Evolutionary conservation across 2,113 vertebrate genomes (phyloP), one percentile per base, ranked within the genome.

Genomic region (Xenopus tropicalis): DNA sequence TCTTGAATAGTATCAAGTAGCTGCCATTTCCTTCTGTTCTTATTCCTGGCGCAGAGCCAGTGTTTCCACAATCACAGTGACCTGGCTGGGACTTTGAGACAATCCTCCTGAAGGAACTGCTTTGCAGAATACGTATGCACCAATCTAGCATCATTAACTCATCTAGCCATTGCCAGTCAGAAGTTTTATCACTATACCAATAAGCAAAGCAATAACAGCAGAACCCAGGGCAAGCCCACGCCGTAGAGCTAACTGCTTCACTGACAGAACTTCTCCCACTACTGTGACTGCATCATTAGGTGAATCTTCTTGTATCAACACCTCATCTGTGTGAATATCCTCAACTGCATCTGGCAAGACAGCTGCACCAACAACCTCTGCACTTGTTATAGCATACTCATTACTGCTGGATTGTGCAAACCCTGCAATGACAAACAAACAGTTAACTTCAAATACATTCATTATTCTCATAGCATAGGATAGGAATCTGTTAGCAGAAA

Each of bases 181-280:
- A 68, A 61, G 7, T 62, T 54, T 62, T 42, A 76, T 8, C 20
- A 68, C 7, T 16, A 79, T 16, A n/a, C 78, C 78, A 42, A 56
- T 51, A 14, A 67, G 10, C 3, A 79, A 58, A 6, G 66, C 25
- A 17, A 58, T n/a, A 46, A 62, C 14, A 12, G 63, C 69, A 19
- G 42, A 19, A 48, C 46, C 51, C 14, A 76, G 9, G 8, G 51
- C 48, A 1, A 71, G 21, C 9, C 78, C 72, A 4, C 72, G 68
- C 11, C 72, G 19, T 6, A 79, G 4, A n/a, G 76, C 54, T 3
- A 79, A 62, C 16, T 79, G 72, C 48, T 72, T 79, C 12, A 24
- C n/a, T 11, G 78, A 68, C 12, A 79, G 54, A 6, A 58, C 17
- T 16, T 63, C 44, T 6, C n/a, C 24, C 17, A 51, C 78, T 22